phyloP scores from a whole-genome alignment of 2,113 vertebrate genomes.

The Cariama cristata region DNA sequence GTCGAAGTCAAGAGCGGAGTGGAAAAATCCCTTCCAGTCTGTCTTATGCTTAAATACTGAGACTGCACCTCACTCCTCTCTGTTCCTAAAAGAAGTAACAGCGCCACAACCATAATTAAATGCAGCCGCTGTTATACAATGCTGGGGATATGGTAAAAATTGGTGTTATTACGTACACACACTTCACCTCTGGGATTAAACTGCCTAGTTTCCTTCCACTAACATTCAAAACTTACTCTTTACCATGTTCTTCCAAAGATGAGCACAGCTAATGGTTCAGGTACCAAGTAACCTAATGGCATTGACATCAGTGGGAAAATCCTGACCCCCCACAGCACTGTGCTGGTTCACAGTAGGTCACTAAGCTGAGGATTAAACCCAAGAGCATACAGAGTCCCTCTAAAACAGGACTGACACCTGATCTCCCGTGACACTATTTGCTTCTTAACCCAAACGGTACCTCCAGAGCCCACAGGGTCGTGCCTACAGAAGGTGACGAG shows the following conservation, averaged over 20 bases:
- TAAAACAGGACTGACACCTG: neutral
- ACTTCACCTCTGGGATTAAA: neutral
- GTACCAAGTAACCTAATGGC: neutral
- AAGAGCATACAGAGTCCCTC: neutral
- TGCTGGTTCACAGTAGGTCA: neutral
- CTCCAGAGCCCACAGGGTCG: accelerated
- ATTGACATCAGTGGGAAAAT: neutral
- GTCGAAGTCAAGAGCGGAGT: neutral
- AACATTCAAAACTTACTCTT: neutral
- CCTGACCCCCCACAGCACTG: neutral
- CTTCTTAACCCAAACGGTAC: neutral
- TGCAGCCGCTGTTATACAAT: neutral
- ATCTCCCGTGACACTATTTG: neutral
- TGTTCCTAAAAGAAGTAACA: neutral
- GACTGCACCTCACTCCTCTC: neutral
- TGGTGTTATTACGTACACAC: neutral
- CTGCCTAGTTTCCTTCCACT: neutral
- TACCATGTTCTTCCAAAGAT: neutral
- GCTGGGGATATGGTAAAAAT: neutral
- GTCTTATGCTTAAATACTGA: neutral
- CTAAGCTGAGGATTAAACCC: neutral
- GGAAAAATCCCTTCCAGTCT: neutral
- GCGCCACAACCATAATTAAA: neutral
- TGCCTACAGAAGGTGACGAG: neutral
- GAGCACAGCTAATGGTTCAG: neutral